These are phyloP conservation scores for Miniopterus natalensis DNA, from an alignment of 2,113 vertebrate genomes.

Conservation along the genomic window DNA sequence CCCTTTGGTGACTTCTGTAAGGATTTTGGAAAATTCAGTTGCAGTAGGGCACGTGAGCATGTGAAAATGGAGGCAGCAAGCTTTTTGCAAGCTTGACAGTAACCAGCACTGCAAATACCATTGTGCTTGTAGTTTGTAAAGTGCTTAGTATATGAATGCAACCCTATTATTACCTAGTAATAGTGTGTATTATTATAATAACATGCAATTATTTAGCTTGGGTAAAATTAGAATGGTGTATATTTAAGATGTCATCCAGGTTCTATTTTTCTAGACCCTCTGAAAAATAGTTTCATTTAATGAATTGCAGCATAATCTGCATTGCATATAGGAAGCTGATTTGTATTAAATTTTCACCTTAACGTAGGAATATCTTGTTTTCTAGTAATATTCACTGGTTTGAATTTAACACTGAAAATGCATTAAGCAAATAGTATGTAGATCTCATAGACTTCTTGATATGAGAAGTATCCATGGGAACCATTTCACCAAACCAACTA, in stretches of 20 bases:
- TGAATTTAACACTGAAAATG: slow-evolving; percentile 52
- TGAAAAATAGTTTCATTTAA: slow-evolving; percentile 60
- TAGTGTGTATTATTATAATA: slow-evolving; percentile 80
- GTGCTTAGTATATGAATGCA: slow-evolving; percentile 75
- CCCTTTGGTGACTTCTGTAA: neutral
- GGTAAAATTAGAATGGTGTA: slow-evolving; percentile 79
- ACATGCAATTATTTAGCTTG: slow-evolving; percentile 83
- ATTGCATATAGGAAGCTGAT: slow-evolving; percentile 50
- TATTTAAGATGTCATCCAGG: slow-evolving; percentile 75
- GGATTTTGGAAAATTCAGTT: slow-evolving; percentile 54
- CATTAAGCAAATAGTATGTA: neutral
- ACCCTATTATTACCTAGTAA: slow-evolving; percentile 80
- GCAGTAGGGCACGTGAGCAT: neutral
- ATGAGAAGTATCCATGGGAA: slow-evolving; percentile 55
- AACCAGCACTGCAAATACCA: slow-evolving; percentile 63
- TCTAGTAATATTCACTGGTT: slow-evolving; percentile 34
- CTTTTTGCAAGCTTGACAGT: slow-evolving; percentile 65
- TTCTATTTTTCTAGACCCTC: slow-evolving; percentile 65
- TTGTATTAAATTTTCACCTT: slow-evolving; percentile 49
- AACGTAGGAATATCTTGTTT: slow-evolving; percentile 40
- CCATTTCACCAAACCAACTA: neutral
- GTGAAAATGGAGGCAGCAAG: slow-evolving; percentile 39
- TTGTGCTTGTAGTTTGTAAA: slow-evolving; percentile 76
- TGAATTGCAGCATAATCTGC: slow-evolving; percentile 51
- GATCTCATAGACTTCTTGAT: slow-evolving; percentile 6